Evolutionary conservation across 2,888 invertebrate species (phyloP).

Genomic region (Aricia artaxerxes): DNA sequence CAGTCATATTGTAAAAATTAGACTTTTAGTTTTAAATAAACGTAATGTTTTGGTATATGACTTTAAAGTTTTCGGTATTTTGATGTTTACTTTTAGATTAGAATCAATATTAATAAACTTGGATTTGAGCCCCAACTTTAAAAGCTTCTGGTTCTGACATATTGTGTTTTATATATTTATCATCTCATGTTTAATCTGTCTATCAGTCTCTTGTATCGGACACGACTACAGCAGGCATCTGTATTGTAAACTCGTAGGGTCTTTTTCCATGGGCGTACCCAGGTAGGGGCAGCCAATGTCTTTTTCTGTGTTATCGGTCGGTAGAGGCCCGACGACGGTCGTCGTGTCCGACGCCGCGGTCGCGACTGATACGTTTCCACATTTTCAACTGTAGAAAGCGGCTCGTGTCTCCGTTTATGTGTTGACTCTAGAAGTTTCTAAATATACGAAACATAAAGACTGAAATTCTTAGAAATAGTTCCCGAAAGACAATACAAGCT

Average conservation of each 20-base stretch:
- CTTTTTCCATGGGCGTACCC: not conserved
- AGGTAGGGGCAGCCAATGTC: not conserved
- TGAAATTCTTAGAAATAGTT: slow-evolving; percentile 54
- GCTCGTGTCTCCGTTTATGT: not conserved
- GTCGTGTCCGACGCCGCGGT: slow-evolving; percentile 3
- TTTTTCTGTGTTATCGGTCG: not conserved
- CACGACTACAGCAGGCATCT: not conserved
- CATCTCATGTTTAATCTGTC: not conserved
- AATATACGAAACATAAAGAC: slow-evolving; percentile 55
- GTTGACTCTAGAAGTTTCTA: slow-evolving; percentile 23
- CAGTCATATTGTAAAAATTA: slow-evolving; percentile 26
- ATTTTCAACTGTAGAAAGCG: slow-evolving; percentile 3
- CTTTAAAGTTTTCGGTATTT: slow-evolving; percentile 23
- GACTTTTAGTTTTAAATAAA: slow-evolving; percentile 7
- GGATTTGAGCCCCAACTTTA: not conserved
- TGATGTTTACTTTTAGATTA: not conserved
- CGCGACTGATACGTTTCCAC: not conserved
- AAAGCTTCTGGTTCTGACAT: not conserved
- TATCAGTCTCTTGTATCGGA: not conserved
- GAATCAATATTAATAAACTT: not conserved
- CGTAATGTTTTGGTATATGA: slow-evolving; percentile 21
- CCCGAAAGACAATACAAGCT: slow-evolving; percentile 2
- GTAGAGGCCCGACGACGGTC: not conserved
- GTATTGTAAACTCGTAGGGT: not conserved
- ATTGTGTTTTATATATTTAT: not conserved